Evolutionary conservation across 2,888 invertebrate genomes (phyloP), one percentile per base, ranked within the genome.

Genomic region (Morinoia aosen): DNA sequence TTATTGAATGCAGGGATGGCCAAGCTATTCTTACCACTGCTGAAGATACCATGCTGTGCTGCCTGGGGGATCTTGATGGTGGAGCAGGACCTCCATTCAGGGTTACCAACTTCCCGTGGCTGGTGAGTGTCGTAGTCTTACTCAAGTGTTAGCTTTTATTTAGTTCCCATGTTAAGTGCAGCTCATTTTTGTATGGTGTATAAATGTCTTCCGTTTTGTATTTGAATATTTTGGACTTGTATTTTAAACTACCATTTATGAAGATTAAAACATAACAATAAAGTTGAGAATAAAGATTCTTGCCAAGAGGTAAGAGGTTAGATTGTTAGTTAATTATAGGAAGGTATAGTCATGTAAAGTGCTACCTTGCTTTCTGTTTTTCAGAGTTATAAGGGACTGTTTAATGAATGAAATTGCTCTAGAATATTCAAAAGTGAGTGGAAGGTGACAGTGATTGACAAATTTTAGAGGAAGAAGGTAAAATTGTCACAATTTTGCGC

Each of bases 41-140:
- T 61, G 95, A 95, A 61, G 95, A 95, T 56, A 8, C 95, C n/a
- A 58, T 95, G 10, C 95, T 64, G 5, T 12, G 19, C 19, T 39
- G 48, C n/a, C 3, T 64, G 5, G 64, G 39, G 39, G 40, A 58
- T 25, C 12, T 33, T n/a, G 61, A 14, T 14, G 56, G 16, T 10
- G 48, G 40, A 0, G 33, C 61, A n/a, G 19, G n/a, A n/a, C 33
- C 95, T 56, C 95, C 96, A 19, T 88, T 96, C 48, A 96, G 88
- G 19, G 91, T 94, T 58, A 64, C 88, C 7, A 76, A 76, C 58
- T 96, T 96, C 48, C 96, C 96, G 7, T 96, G 96, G 96, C 88
- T 95, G 95, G 96, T 95, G 57, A 40, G 95, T 95, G 39, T 2
- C 4, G 0, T n/a, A 16, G 16, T 39, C 56, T n/a, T 25, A 48